Evolutionary conservation across 2,888 invertebrate species (phyloP).

Genomic region (Cerastis rubricosa): DNA sequence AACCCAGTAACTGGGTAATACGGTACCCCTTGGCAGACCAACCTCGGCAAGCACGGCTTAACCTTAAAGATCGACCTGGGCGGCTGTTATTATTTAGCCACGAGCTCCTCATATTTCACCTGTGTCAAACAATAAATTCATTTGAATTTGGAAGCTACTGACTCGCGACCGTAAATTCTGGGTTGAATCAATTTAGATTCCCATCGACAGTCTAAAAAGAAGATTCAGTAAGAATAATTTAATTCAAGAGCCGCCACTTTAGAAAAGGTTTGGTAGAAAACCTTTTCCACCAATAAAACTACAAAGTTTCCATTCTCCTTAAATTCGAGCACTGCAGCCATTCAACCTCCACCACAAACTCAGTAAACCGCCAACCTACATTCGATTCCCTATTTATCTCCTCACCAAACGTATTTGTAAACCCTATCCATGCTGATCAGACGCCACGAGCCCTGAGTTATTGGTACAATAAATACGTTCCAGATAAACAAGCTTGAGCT

Average conservation of each 20-base stretch:
- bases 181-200: background rate
- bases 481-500: constrained; percentile 75
- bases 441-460: constrained; percentile 71
- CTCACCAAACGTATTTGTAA: constrained; percentile 61
- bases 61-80: no score
- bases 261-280: background rate
- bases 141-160: background rate
- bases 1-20: no score
- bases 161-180: background rate
- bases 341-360: constrained; percentile 19
- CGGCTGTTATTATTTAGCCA: no score
- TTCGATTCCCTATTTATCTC: constrained; percentile 43
- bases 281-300: background rate
- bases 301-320: background rate
- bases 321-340: background rate
- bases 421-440: constrained; percentile 64
- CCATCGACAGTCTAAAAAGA: background rate
- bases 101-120: no score
- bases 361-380: constrained; percentile 27
- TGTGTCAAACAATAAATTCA: no score
- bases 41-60: no score
- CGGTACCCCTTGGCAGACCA: no score
- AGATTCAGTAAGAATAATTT: background rate
- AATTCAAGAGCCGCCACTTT: background rate
- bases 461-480: constrained; percentile 79